Base-by-base conservation (phyloP, 2,888 invertebrate species). In the Panzeria rudis region DNA sequence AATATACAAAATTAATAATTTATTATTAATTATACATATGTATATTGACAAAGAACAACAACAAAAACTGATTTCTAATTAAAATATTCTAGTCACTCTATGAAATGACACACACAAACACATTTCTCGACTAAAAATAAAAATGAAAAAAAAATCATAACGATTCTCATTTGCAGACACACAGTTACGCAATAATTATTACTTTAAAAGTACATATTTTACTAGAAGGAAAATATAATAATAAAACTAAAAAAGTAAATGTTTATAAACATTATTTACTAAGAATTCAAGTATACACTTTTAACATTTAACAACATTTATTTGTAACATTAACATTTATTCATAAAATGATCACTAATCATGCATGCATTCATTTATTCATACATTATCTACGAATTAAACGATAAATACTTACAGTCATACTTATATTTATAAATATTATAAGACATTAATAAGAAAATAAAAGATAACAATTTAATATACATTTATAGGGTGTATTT, bases 301-400 rank as follows among this genome's bases (percentile, higher is more conserved):
- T 59, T 29, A 29, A 13, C n/a, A 32, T 71, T 38, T 38, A 0
- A 20, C 17, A 38, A 59, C 29, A 66, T 23, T 83, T 69, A 86
- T 84, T 87, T 82, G 41, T 71, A 11, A 61, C 81, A 80, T 88
- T 86, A 87, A 87, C 86, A 66, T 72, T 50, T 69, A 79, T 64
- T 86, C 79, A 86, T 79, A 87, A 52, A 29, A 75, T 76, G 62
- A 78, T 84, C 59, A 79, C 32, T 73, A 73, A 69, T 73, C 41
- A 81, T 79, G 76, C 86, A 86, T 29, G 8, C n/a, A 62, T 41
- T 52, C n/a, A 62, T 41, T 52, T 29, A 44, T 17, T 20, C 29
- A 44, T 25, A 61, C 59, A 54, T 61, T 54, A 61, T 6, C 15
- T 25, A 73, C 38, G n/a, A 64, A 29, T 44, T 44, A 11, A 9